These are phyloP conservation scores for Buathra laborator DNA, from an alignment of 2,888 invertebrate species.

Conservation along the genomic window DNA sequence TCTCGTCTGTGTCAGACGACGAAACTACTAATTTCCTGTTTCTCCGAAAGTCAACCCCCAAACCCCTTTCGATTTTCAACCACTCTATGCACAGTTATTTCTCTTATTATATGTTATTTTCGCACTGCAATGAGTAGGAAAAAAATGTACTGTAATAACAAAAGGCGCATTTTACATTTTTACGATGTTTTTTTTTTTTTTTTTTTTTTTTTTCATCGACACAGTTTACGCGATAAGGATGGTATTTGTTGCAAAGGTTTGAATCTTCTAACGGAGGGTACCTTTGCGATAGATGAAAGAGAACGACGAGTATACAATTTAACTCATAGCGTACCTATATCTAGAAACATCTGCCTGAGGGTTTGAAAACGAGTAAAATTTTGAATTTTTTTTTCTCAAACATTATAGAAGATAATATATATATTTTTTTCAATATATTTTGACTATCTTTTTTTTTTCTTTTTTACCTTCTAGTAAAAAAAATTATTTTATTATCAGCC, in stretches of 20 bases:
- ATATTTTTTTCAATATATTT: too few relatives aligned
- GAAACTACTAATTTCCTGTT: slow-evolving; percentile 67
- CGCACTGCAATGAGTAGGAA: neutral
- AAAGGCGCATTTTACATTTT: neutral
- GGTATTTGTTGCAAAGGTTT: too few relatives aligned
- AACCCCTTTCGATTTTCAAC: slow-evolving; percentile 48
- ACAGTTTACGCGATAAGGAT: neutral
- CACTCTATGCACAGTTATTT: slow-evolving; percentile 15
- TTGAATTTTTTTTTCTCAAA: too few relatives aligned
- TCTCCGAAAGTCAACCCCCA: slow-evolving; percentile 29
- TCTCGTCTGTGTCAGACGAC: slow-evolving; percentile 58
- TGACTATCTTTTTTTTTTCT: too few relatives aligned
- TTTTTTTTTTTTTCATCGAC: neutral
- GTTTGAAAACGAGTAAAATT: too few relatives aligned
- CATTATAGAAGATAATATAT: too few relatives aligned
- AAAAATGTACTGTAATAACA: neutral
- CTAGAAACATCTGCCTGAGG: too few relatives aligned
- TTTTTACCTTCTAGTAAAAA: neutral
- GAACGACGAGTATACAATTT: too few relatives aligned
- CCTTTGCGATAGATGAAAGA: too few relatives aligned
- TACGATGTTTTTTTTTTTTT: neutral
- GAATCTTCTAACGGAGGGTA: too few relatives aligned
- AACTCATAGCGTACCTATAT: too few relatives aligned
- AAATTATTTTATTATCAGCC: neutral
- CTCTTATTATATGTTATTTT: slow-evolving; percentile 27